These are phyloP conservation scores for Neuroterus valhalla DNA, from an alignment of 1,140 invertebrate species.

Conservation along the genomic window DNA sequence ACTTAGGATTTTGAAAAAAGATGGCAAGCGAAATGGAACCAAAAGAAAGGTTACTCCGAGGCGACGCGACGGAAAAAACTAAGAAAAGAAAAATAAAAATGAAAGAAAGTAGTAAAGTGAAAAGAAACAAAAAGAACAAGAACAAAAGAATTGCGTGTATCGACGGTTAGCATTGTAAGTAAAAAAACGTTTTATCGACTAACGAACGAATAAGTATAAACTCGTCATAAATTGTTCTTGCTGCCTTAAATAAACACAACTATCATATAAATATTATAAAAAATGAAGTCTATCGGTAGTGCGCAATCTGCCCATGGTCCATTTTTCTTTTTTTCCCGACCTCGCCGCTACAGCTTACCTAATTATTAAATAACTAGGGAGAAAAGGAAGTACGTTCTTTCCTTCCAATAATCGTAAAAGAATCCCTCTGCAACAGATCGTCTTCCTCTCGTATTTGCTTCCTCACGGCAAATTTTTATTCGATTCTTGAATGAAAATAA, in stretches of 20 bases:
- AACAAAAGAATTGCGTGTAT: slow-evolving; percentile 46
- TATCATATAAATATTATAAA: slow-evolving; percentile 38
- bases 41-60: background rate
- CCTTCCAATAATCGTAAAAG: slow-evolving; percentile 7
- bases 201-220: slow-evolving; percentile 55
- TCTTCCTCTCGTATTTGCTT: slow-evolving; percentile 14
- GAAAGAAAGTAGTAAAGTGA: slow-evolving; percentile 42
- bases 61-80: slow-evolving; percentile 34
- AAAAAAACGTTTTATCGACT: slow-evolving; percentile 47
- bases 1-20: slow-evolving; percentile 16
- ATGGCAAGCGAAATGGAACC: slow-evolving; percentile 1
- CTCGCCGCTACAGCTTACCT: slow-evolving; percentile 30
- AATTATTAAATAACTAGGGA: slow-evolving; percentile 8
- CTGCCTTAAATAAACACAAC: slow-evolving; percentile 61
- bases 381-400: slow-evolving; percentile 22
- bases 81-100: slow-evolving; percentile 32
- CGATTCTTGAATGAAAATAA: slow-evolving; percentile 9
- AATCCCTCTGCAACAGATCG: slow-evolving; percentile 21
- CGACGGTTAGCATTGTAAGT: slow-evolving; percentile 45
- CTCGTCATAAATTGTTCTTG: slow-evolving; percentile 62
- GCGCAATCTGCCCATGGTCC: slow-evolving; percentile 35
- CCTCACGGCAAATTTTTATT: slow-evolving; percentile 6
- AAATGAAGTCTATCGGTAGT: slow-evolving; percentile 39
- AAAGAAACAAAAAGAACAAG: slow-evolving; percentile 42
- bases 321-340: slow-evolving; percentile 24